Evolutionary conservation across 2,113 vertebrate genomes (phyloP).

Genomic region (Lanius collurio): DNA sequence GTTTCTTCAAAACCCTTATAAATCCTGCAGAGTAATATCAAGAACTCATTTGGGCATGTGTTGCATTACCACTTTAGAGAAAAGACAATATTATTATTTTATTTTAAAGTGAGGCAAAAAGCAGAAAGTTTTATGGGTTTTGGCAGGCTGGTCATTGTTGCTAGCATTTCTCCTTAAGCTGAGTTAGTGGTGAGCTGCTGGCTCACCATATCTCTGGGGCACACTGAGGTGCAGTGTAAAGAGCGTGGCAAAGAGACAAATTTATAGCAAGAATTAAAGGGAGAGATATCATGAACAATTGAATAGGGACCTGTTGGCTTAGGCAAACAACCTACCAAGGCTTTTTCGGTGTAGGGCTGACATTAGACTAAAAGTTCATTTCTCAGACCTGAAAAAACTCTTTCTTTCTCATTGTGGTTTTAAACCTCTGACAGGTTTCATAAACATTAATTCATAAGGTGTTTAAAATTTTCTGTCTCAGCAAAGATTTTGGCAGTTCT

Average conservation of each 20-base stretch:
- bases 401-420: slow-evolving; percentile 27
- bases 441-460: slow-evolving; percentile 45
- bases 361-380: not conserved
- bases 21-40: not conserved
- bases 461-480: slow-evolving; percentile 1
- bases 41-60: not conserved
- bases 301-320: slow-evolving; percentile 14
- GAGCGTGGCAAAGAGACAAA: not conserved
- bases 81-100: slow-evolving; percentile 43
- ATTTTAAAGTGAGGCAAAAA: slow-evolving; percentile 40
- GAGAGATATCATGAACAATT: not conserved
- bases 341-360: not conserved
- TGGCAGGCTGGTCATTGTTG: not conserved
- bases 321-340: slow-evolving; percentile 38
- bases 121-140: slow-evolving; percentile 32
- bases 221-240: not conserved
- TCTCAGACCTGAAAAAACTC: slow-evolving; percentile 36
- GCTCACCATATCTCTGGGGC: not conserved
- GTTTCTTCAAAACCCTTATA: slow-evolving; percentile 11
- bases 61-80: slow-evolving; percentile 39
- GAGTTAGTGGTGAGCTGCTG: slow-evolving; percentile 5
- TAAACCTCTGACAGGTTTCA: slow-evolving; percentile 41
- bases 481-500: slow-evolving; percentile 39
- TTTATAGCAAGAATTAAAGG: slow-evolving; percentile 1
- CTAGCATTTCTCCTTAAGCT: not conserved